Evolutionary conservation across 2,888 invertebrate genomes (phyloP).

Genomic region (Polylopha cassiicola): DNA sequence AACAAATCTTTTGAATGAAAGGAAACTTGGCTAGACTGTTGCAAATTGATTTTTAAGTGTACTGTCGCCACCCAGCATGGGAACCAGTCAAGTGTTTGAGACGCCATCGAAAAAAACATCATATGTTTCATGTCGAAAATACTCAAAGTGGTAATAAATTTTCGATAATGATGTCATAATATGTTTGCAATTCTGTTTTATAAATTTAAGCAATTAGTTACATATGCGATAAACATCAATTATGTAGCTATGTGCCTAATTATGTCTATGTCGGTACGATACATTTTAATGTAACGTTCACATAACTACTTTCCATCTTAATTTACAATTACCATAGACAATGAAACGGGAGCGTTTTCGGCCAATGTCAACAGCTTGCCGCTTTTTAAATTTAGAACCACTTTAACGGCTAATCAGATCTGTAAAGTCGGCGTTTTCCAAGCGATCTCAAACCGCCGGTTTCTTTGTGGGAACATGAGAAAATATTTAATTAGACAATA

Average conservation of each 20-base stretch:
- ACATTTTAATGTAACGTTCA: no score
- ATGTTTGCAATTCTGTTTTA: constrained; percentile 6
- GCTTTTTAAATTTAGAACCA: constrained; percentile 72
- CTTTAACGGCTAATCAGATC: constrained; percentile 71
- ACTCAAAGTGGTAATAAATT: constrained; percentile 60
- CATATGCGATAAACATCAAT: no score
- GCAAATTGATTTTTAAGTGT: constrained; percentile 70
- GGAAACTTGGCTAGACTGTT: constrained; percentile 68
- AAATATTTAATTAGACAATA: constrained; percentile 77
- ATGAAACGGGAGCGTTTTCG: constrained; percentile 58
- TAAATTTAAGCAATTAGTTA: no score
- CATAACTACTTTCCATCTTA: constrained; percentile 37
- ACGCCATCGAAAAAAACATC: constrained; percentile 51
- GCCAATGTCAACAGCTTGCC: constrained; percentile 61
- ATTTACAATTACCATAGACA: constrained; percentile 62
- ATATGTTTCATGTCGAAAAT: constrained; percentile 31
- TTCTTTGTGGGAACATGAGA: constrained; percentile 67
- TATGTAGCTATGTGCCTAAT: no score
- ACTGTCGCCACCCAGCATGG: constrained; percentile 75
- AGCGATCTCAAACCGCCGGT: no score
- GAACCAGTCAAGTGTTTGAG: constrained; percentile 55
- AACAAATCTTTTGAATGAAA: constrained; percentile 37
- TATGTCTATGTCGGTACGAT: no score
- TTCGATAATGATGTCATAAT: constrained; percentile 28
- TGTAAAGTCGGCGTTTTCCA: constrained; percentile 69